Evolutionary conservation across 2,888 invertebrate species (phyloP), one percentile per base, ranked within the genome.

Genomic region (Drosophila siamana): DNA sequence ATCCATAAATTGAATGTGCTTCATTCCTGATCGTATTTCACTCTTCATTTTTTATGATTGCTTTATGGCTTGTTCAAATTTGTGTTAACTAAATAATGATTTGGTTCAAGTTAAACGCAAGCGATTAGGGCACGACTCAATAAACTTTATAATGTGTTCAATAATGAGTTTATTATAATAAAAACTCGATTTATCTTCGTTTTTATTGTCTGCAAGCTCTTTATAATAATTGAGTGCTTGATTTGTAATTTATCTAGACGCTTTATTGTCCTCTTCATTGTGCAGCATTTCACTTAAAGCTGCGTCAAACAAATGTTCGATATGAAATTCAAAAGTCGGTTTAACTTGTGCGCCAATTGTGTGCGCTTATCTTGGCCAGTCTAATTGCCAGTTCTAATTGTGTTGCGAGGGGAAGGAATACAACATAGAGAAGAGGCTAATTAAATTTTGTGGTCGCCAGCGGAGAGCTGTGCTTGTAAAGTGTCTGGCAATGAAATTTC

Each of bases 381-480:
- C 55, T 62, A 78, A 78, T 61, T 74, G 74, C 57, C 57, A 16
- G 26, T 11, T 41, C 64, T 64, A 64, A 64, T 57, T 57, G 44
- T 38, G 38, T 15, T 38, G 26, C 30, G 16, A 33, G 43, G 28
- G 15, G 43, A 57, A 59, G 15, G 43, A 57, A 59, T 24, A 30
- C 7, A 6, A 5, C 30, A 55, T 26, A 19, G 16, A n/a, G 19
- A 26, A 26, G 24, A 26, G 24, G 57, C 69, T 74, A 74, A 72
- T 80, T 77, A 83, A 88, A 84, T 86, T 81, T 67, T 70, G 86
- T 78, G 78, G 69, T 62, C 68, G 60, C 46, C 59, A 71, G 59
- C 46, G 48, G 56, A 46, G 55, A 26, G 22, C 16, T 24, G 46
- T 47, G 56, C 28, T 16, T 76, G 48, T 51, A 66, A 78, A 73